phyloP scores from a whole-genome alignment of 1,140 invertebrate species.

The Drosophila obscura region DNA sequence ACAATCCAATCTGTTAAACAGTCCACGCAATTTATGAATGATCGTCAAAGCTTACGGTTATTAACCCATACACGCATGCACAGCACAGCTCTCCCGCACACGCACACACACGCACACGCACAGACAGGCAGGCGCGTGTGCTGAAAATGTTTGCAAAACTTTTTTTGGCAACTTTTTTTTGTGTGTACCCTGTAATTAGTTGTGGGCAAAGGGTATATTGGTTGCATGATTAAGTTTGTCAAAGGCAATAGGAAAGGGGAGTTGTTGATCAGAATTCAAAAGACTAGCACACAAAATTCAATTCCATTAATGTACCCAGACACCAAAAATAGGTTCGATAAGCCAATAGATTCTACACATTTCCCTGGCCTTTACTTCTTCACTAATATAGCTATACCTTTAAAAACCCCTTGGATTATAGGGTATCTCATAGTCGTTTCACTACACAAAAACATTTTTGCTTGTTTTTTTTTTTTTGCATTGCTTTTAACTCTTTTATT shows the following conservation, averaged over 20 bases:
- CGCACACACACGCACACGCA: constrained; percentile 5
- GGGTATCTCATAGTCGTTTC: too few species aligned
- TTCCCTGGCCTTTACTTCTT: too few species aligned
- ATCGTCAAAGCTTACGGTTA: constrained; percentile 70
- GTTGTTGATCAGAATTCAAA: too few species aligned
- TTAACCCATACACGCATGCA: constrained; percentile 72
- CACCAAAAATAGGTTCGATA: too few species aligned
- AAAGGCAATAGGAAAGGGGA: too few species aligned
- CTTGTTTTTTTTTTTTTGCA: constrained; percentile 6
- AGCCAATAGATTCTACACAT: too few species aligned
- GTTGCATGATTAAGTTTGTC: too few species aligned
- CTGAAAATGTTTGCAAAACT: constrained; percentile 63
- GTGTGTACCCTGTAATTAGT: background rate
- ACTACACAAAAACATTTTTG: background rate
- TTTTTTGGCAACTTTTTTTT: constrained; percentile 40
- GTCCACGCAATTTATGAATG: constrained; percentile 79
- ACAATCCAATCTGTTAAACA: constrained; percentile 34
- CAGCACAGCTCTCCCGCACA: background rate
- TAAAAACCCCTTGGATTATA: too few species aligned
- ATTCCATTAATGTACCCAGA: too few species aligned
- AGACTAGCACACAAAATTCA: too few species aligned
- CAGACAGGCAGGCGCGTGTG: constrained; percentile 35
- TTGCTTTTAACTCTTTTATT: constrained; percentile 30
- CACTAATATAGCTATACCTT: too few species aligned
- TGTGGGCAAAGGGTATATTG: too few species aligned